Conservation (phyloP, 2,888 invertebrate genomes). For the Alentia gelatinosa region DNA sequence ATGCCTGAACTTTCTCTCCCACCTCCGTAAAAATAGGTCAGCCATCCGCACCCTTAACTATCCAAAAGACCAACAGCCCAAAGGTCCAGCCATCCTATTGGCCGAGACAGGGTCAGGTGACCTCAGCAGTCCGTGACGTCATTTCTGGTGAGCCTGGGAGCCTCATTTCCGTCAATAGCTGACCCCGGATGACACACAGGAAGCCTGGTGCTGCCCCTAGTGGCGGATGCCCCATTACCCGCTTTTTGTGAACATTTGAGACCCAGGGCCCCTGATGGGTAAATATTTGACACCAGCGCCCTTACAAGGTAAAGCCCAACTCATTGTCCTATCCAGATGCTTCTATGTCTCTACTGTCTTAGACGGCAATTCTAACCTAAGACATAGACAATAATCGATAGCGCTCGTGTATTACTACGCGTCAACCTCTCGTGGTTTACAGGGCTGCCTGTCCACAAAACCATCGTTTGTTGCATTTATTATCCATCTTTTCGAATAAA, state of each 20-base stretch:
- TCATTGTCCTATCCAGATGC: too few species aligned
- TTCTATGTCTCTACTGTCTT: too few species aligned
- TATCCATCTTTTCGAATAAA: too few species aligned
- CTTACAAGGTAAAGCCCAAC: too few species aligned
- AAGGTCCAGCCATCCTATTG: background rate
- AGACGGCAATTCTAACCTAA: too few species aligned
- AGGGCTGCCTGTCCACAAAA: too few species aligned
- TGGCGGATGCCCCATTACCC: background rate
- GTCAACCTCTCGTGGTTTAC: too few species aligned
- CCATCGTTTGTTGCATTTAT: too few species aligned
- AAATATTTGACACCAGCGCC: too few species aligned
- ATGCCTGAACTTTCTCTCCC: too few species aligned
- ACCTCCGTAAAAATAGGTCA: background rate
- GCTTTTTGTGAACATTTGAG: background rate
- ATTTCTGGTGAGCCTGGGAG: background rate
- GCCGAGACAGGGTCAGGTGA: background rate
- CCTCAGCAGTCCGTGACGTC: background rate
- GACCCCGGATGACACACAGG: background rate
- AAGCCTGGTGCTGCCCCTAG: background rate
- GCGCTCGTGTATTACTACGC: too few species aligned
- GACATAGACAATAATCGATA: too few species aligned
- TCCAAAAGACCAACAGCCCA: background rate
- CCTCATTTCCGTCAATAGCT: background rate
- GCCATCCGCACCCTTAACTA: background rate
- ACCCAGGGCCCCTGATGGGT: background rate